These are phyloP conservation scores for Lepidochitona cinerea DNA, from an alignment of 2,888 invertebrate species.

Conservation along the genomic window DNA sequence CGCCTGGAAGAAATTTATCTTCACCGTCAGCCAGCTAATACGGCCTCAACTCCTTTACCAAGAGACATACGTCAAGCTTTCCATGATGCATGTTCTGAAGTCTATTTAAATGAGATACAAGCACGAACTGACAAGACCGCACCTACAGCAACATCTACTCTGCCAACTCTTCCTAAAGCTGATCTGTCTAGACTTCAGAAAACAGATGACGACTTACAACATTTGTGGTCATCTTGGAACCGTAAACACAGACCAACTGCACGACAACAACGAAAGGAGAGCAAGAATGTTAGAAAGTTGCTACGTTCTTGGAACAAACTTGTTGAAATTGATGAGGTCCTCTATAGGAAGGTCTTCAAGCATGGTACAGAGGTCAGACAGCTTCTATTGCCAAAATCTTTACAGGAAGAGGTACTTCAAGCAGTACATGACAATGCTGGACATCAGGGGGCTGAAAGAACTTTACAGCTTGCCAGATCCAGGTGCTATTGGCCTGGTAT, in stretches of 20 bases:
- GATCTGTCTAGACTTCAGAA: not conserved
- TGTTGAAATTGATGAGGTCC: not conserved
- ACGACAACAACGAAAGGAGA: not conserved
- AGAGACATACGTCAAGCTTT: no score
- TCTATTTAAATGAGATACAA: not conserved
- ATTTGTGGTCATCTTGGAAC: not conserved
- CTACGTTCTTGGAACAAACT: not conserved
- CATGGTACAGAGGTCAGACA: not conserved
- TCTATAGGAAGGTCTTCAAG: not conserved
- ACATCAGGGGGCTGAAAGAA: slow-evolving; percentile 16
- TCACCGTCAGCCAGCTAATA: not conserved
- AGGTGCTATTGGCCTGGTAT: slow-evolving; percentile 23
- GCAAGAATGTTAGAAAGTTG: not conserved
- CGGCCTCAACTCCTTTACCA: no score
- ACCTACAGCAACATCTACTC: not conserved
- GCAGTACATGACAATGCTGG: slow-evolving; percentile 9
- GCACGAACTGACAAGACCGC: not conserved
- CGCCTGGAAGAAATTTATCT: not conserved
- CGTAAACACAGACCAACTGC: not conserved
- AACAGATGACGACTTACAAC: not conserved
- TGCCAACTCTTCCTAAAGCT: not conserved
- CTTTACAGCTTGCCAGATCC: not conserved
- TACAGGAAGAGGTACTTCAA: not conserved
- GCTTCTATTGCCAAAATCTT: not conserved
- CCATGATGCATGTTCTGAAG: not conserved